These are phyloP conservation scores for Tetropium fuscum DNA, from an alignment of 2,888 invertebrate genomes.

Conservation along the genomic window DNA sequence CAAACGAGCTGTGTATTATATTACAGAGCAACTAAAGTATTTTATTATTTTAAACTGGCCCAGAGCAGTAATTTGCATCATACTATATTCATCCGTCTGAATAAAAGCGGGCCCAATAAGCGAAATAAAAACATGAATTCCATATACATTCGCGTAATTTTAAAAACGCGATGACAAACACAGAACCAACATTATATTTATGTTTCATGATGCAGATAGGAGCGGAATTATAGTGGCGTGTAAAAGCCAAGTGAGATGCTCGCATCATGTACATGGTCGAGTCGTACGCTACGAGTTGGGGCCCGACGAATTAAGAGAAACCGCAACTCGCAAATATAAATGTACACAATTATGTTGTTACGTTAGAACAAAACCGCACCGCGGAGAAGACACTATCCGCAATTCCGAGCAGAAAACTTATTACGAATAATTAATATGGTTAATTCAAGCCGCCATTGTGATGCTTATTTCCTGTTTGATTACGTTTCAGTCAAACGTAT, in stretches of 20 bases:
- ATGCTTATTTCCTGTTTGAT: slow-evolving; percentile 1
- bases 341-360: slow-evolving; percentile 36
- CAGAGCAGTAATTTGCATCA: not conserved
- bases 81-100: not conserved
- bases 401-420: slow-evolving; percentile 6
- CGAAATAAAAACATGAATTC: not conserved
- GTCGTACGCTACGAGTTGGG: too few species aligned
- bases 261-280: too few species aligned
- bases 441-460: slow-evolving; percentile 15
- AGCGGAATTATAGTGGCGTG: too few species aligned
- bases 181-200: not conserved
- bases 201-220: too few species aligned
- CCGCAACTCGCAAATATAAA: slow-evolving; percentile 35
- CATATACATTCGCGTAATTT: not conserved
- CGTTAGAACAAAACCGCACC: slow-evolving; percentile 33
- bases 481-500: slow-evolving; percentile 4
- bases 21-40: not conserved
- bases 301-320: slow-evolving; percentile 32
- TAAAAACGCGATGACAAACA: not conserved
- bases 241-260: too few species aligned
- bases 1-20: too few species aligned
- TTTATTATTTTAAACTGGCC: too few species aligned
- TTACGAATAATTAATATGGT: slow-evolving; percentile 23
- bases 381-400: slow-evolving; percentile 20
- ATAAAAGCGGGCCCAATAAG: not conserved